Evolutionary conservation across 1,140 invertebrate genomes (phyloP), one percentile per base, ranked within the genome.

Genomic region (Nephotettix cincticeps): DNA sequence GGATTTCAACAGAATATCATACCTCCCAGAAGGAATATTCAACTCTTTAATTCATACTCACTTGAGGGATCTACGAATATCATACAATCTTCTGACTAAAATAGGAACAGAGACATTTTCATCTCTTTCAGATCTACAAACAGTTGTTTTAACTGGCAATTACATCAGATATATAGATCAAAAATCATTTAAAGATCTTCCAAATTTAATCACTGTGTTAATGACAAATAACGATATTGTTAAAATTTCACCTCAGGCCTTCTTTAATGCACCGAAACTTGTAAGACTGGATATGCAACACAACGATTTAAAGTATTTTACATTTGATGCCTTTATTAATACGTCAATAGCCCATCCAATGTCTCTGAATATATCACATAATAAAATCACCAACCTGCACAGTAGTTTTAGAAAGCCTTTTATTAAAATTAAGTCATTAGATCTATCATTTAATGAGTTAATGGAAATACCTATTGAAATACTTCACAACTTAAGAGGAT

Each of bases 1-100:
- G 73, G 93, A 95, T 76, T 93, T 91, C 36, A 96, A 96, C 80
- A 86, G 90, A 64, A 81, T 96, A 80, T 78, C 83, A 77, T 76
- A 86, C 85, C 72, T 88, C 9, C 88, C 90, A 0, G 78, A 83
- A 13, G 86, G 86, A 68, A 80, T 93, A 23, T 90, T 95, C 72
- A 84, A 88, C 76, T 81, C 86, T 0, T 86, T 86, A 51, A 79
- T 90, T 25, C 91, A 95, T 76, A 84, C 85, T 19, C 87, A 90
- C 74, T 79, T 96, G 32, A 87, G 86, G 43, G 93, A 95, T 75
- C 84, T 95, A 4, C 84, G 91, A 75, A 80, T 94, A 40, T 89
- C 90, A 2, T 88, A 92, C 76, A 94, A 94, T 81, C 85, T 87
- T 70, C 77, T 93, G 58, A 84, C 85, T 71, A 79, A 77, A 13